Evolutionary conservation across 2,888 invertebrate genomes (phyloP).

Genomic region (Trichacis sp.): DNA sequence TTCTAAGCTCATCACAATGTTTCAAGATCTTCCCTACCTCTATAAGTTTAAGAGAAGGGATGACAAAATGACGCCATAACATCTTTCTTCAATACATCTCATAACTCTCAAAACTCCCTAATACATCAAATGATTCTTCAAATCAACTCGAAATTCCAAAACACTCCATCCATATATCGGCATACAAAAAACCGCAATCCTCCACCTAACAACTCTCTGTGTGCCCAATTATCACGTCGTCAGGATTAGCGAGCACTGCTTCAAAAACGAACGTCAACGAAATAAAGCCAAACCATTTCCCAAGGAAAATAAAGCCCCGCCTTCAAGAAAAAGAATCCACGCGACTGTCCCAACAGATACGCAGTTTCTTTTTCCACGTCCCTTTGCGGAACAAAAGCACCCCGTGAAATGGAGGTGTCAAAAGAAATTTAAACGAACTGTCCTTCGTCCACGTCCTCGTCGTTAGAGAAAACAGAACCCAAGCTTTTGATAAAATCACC

Average conservation of each 20-base stretch:
- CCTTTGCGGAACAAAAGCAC: conserved; percentile 32
- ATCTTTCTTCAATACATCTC: no score
- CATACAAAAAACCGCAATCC: no score
- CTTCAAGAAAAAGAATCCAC: conserved; percentile 47
- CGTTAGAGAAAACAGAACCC: conserved; percentile 19
- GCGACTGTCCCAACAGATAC: conserved; percentile 29
- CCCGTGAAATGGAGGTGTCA: conserved; percentile 32
- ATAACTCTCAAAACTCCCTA: no score
- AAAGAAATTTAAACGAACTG: conserved; percentile 34
- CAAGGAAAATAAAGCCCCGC: conserved; percentile 53
- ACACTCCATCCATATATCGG: no score
- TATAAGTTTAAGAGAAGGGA: no score
- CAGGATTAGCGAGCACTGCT: conserved; percentile 42
- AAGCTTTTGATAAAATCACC: conserved; percentile 33
- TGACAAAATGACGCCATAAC: no score
- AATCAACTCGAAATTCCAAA: no score
- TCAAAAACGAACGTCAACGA: conserved; percentile 52
- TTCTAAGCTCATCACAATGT: no score
- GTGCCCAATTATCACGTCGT: conserved; percentile 38
- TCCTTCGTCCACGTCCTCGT: conserved; percentile 15
- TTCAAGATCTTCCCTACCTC: no score
- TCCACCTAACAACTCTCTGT: no score
- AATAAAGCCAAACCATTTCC: conserved; percentile 50
- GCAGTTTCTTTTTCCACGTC: conserved; percentile 28
- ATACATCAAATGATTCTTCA: no score